Evolutionary conservation across 2,797 vertebrate species (phyloP), one percentile per base, ranked within the genome.

Genomic region (Sternarchorhynchus goeldii): DNA sequence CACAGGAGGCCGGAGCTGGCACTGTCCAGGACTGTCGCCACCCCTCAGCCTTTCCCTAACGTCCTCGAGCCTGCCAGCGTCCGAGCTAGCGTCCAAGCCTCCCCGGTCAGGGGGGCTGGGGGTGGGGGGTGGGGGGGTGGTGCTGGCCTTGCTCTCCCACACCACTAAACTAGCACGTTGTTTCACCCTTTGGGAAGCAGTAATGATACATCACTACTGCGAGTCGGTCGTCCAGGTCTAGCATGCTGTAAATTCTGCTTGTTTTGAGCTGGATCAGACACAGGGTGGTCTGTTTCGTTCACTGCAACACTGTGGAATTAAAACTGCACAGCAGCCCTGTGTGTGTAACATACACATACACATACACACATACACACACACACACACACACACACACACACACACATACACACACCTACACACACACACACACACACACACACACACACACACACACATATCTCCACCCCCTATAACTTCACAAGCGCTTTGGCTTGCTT

Each of bases 1-100:
- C 69, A 82, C 80, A 81, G 75, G 76, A 79, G 63, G 73, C 62
- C 57, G 60, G 57, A 73, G 55, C 82, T 86, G 81, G 76, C 76
- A 77, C 60, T 77, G 34, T 84, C 55, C 45, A 32, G 72, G 39
- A 55, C 66, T 84, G 81, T 82, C 83, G 71, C 75, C 65, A 63
- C 73, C 77, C 58, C 64, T 29, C 34, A 79, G 67, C 25, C 79
- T 34, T 77, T 34, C 74, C 57, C 14, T 74, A 64, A 73, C 75
- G 55, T 45, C 67, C 31, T 53, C 36, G 66, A 12, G 12, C 55
- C n/a, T 25, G 50, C 50, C 58, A 70, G 21, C 20, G 34, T 53
- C 29, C 45, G 45, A n/a, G 31, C 55, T 18, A 14, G 20, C 12
- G 4, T 41, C 17, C 50, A 76, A 25, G 14, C 31, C 32, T 57